These are phyloP conservation scores for Distichodus sexfasciatus DNA, from an alignment of 2,797 vertebrate species.

Conservation along the genomic window DNA sequence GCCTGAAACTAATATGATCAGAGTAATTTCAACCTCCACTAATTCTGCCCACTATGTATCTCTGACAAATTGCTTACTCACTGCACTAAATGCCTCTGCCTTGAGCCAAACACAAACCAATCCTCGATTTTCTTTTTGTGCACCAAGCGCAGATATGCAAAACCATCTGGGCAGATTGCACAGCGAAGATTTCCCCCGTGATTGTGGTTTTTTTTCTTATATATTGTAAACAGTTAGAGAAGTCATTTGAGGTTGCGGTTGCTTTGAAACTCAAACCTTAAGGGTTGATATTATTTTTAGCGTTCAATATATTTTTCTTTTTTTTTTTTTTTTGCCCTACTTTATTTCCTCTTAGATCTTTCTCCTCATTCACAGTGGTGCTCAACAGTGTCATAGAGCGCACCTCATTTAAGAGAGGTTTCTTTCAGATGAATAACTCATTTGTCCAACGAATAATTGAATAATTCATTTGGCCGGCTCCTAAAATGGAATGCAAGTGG, in stretches of 20 bases:
- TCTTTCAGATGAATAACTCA: conserved; percentile 1
- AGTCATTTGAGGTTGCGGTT: too few relatives aligned
- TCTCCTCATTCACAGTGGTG: background rate
- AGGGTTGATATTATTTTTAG: background rate
- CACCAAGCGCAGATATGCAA: conserved; percentile 54
- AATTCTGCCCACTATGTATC: conserved; percentile 20
- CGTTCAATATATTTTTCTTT: background rate
- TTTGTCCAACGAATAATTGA: background rate
- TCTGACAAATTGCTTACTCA: conserved; percentile 60
- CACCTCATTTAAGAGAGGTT: background rate
- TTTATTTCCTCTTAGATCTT: background rate
- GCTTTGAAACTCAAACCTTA: background rate
- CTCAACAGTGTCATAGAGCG: background rate
- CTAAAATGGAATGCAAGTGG: conserved; percentile 12
- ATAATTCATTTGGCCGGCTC: conserved; percentile 15
- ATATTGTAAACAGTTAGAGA: background rate
- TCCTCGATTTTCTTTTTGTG: conserved; percentile 50
- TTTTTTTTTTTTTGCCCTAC: background rate
- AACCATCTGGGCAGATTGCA: conserved; percentile 45
- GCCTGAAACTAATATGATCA: conserved; percentile 29
- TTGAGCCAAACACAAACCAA: conserved; percentile 55
- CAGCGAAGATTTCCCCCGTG: background rate
- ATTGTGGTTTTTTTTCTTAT: background rate
- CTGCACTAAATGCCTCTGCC: conserved; percentile 53
- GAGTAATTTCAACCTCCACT: conserved; percentile 32